Conservation (phyloP, 2,797 vertebrate genomes). For the Acanthis flammea region DNA sequence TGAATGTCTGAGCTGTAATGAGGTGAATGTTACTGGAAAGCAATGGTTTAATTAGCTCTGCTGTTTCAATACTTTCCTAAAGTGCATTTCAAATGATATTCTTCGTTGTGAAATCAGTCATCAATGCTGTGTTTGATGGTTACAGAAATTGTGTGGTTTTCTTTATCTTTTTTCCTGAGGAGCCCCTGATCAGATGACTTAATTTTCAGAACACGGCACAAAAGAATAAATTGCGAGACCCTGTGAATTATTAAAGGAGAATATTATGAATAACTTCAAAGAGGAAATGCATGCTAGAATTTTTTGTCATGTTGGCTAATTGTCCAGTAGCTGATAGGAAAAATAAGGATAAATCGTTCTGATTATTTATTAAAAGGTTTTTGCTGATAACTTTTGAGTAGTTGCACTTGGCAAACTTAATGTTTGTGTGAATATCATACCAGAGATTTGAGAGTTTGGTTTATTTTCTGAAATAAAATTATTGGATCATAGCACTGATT, state of each 20-base stretch:
- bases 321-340: neutral
- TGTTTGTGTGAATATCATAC: neutral
- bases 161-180: conserved; percentile 1
- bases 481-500: neutral
- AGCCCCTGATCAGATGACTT: neutral
- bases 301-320: neutral
- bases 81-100: neutral
- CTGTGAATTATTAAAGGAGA: conserved; percentile 13
- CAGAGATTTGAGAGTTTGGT: neutral
- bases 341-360: neutral
- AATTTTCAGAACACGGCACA: neutral
- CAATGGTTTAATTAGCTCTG: conserved; percentile 29
- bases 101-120: neutral
- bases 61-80: neutral
- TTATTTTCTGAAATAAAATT: neutral
- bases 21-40: neutral
- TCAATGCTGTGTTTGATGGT: neutral
- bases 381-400: neutral
- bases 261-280: conserved; percentile 9
- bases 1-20: neutral
- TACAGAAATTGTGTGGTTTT: conserved; percentile 13
- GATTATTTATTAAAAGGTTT: neutral
- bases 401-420: neutral
- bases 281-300: neutral
- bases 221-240: conserved; percentile 15